Conservation (phyloP, 35 echinoderm and acorn worm species). For the Strongylocentrotus purpuratus region DNA sequence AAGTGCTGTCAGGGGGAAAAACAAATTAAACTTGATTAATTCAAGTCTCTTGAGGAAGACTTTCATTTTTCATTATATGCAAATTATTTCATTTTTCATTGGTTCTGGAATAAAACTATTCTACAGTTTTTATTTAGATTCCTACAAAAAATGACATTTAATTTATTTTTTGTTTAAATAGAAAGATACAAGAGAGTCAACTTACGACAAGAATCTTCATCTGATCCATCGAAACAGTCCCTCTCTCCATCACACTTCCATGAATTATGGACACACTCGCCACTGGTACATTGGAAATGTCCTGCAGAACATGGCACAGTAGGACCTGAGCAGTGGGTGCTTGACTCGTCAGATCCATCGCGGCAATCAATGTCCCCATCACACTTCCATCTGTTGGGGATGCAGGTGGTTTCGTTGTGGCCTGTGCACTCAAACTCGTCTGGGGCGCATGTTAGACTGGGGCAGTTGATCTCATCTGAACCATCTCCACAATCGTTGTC, state of each 20-base stretch:
- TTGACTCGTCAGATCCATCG: conserved; percentile 60
- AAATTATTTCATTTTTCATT: no score
- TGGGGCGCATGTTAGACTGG: conserved; percentile 57
- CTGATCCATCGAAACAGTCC: conserved; percentile 72
- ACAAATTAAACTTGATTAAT: not conserved
- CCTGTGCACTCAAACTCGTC: conserved; percentile 69
- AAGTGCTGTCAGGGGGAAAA: not conserved
- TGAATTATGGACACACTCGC: conserved; percentile 69
- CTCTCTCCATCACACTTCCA: conserved; percentile 82
- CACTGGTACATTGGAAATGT: conserved; percentile 60
- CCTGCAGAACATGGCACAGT: conserved; percentile 36
- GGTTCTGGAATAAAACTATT: no score
- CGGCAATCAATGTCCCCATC: conserved; percentile 68
- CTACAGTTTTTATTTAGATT: not conserved
- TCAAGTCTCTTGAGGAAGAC: no score
- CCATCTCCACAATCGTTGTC: conserved; percentile 79
- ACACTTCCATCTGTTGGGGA: conserved; percentile 62
- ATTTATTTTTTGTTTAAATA: not conserved
- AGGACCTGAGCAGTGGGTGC: not conserved
- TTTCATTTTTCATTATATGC: no score
- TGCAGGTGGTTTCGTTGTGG: conserved; percentile 56
- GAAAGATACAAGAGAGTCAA: not conserved
- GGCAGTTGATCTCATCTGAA: conserved; percentile 69
- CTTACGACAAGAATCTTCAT: conserved; percentile 80
- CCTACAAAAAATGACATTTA: not conserved